Conservation (phyloP, 2,113 vertebrate genomes). For the Petrocephalus microphthalmus region DNA sequence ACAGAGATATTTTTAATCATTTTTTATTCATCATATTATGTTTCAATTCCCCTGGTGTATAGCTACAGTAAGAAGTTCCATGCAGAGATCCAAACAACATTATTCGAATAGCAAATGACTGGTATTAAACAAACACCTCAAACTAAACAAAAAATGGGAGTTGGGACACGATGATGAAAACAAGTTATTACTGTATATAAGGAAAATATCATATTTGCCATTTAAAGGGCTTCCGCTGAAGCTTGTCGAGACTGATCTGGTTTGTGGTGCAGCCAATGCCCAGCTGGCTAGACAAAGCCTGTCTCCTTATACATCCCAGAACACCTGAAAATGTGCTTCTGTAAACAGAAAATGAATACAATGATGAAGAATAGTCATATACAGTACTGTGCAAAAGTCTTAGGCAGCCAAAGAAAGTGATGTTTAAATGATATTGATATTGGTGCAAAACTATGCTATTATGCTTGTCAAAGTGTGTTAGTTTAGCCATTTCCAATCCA, state of each 20-base stretch:
- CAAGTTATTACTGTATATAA: no score
- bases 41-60: neutral
- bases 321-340: neutral
- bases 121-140: neutral
- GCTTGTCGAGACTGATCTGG: neutral
- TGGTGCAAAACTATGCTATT: no score
- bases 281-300: neutral
- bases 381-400: no score
- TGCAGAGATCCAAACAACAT: neutral
- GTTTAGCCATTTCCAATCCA: no score
- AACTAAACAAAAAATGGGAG: neutral
- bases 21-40: neutral
- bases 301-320: neutral
- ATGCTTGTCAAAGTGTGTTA: no score
- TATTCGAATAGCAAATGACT: conserved; percentile 9
- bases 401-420: no score
- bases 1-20: neutral
- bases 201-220: neutral
- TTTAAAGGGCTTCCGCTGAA: neutral
- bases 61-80: neutral
- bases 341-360: neutral
- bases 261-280: neutral
- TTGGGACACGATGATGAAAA: neutral
- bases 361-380: neutral
- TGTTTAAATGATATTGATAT: no score